Conservation (phyloP, 1,140 invertebrate genomes). For the Leptopilina boulardi region DNA sequence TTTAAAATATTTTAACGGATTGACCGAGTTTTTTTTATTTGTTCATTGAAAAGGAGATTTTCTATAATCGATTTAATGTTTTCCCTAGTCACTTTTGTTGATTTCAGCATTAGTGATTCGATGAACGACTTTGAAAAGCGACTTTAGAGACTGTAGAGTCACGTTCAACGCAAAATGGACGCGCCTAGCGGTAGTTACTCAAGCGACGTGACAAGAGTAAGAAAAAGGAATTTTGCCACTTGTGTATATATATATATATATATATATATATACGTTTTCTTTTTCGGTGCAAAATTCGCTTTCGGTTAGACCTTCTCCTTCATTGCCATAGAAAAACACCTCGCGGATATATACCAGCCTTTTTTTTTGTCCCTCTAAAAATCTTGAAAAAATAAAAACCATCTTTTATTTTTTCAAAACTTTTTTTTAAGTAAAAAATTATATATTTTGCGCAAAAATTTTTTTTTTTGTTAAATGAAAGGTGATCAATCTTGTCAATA, state of each 20-base stretch:
- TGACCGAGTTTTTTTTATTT: neutral
- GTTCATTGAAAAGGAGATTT: neutral
- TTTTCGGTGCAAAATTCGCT: slow-evolving; percentile 28
- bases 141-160: slow-evolving; percentile 28
- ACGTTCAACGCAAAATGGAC: slow-evolving; percentile 31
- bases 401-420: no score
- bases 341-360: no score
- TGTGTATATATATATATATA: slow-evolving; percentile 32
- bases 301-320: neutral
- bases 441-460: no score
- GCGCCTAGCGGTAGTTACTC: slow-evolving; percentile 32
- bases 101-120: slow-evolving; percentile 24
- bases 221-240: slow-evolving; percentile 22
- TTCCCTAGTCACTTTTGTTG: slow-evolving; percentile 34
- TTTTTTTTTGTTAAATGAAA: no score
- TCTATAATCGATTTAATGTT: slow-evolving; percentile 32
- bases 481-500: slow-evolving; percentile 9
- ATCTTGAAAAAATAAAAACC: no score
- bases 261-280: no score
- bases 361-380: no score
- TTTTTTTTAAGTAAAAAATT: no score
- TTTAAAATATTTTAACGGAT: neutral
- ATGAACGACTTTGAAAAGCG: slow-evolving; percentile 31
- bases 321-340: neutral
- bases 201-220: slow-evolving; percentile 30